phyloP scores from a whole-genome alignment of 2,797 vertebrate species.

The Danio albolineatus region DNA sequence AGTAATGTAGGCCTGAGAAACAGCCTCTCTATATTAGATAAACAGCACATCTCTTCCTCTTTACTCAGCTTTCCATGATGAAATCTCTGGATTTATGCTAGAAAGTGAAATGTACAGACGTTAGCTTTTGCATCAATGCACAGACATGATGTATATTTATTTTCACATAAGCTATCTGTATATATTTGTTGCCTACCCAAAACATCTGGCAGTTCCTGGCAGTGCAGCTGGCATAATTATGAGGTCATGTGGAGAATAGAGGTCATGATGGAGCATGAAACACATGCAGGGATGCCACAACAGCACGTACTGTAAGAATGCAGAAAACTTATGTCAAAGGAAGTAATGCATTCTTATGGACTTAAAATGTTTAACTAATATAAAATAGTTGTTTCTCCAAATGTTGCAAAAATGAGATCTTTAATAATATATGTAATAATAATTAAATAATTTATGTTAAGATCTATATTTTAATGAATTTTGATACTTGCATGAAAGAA shows the following conservation, averaged over 20 bases:
- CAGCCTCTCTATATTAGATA: background rate
- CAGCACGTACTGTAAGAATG: background rate
- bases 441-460: too few relatives aligned
- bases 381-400: background rate
- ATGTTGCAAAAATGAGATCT: too few relatives aligned
- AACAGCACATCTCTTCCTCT: background rate
- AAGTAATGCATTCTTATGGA: background rate
- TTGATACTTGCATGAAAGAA: background rate
- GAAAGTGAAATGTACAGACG: background rate
- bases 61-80: background rate
- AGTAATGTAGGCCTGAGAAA: slow-evolving; percentile 6
- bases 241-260: slow-evolving; percentile 33
- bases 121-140: background rate
- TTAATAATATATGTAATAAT: too few relatives aligned
- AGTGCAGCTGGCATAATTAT: slow-evolving; percentile 8
- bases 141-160: background rate
- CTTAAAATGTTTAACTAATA: background rate
- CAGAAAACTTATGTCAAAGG: background rate
- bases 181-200: background rate
- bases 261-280: background rate
- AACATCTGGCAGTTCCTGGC: slow-evolving; percentile 1
- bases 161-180: too few relatives aligned
- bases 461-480: background rate
- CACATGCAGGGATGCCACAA: background rate
- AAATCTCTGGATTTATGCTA: background rate